Evolutionary conservation across 2,113 vertebrate species (phyloP).

Genomic region (Nannospalax galili): DNA sequence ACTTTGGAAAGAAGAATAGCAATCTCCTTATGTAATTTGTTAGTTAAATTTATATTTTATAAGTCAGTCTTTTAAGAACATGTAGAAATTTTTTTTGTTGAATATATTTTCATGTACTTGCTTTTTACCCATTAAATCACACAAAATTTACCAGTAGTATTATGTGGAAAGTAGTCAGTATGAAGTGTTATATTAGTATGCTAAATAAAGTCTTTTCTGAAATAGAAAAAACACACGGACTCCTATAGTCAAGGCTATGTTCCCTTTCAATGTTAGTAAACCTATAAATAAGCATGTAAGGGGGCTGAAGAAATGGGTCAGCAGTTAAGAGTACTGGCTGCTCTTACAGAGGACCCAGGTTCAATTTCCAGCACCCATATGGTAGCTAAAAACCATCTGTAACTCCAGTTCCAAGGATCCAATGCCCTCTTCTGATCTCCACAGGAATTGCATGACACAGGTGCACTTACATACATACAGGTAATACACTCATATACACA

Average conservation of each 20-base stretch:
- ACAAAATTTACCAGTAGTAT: neutral
- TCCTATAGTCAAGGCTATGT: neutral
- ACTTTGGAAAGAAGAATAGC: neutral
- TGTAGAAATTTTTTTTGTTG: neutral
- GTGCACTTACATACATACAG: too few species aligned
- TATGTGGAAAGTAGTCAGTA: neutral
- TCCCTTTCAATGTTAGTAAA: neutral
- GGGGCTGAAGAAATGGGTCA: too few species aligned
- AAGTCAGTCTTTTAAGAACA: slow-evolving; percentile 4
- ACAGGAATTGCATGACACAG: too few species aligned
- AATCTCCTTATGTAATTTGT: neutral
- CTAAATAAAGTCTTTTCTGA: neutral
- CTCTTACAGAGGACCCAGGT: too few species aligned
- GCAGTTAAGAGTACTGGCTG: too few species aligned
- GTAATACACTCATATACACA: too few species aligned
- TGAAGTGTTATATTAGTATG: neutral
- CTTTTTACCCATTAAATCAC: slow-evolving; percentile 2
- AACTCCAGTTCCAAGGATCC: too few species aligned
- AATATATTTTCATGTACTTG: slow-evolving; percentile 23
- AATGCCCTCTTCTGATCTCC: too few species aligned
- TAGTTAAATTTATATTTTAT: slow-evolving; percentile 21
- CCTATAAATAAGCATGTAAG: neutral
- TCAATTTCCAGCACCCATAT: too few species aligned
- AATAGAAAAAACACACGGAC: neutral
- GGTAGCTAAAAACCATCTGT: too few species aligned